Base-by-base conservation (phyloP, 1,140 invertebrate species). In the Monomorium pharaonis region DNA sequence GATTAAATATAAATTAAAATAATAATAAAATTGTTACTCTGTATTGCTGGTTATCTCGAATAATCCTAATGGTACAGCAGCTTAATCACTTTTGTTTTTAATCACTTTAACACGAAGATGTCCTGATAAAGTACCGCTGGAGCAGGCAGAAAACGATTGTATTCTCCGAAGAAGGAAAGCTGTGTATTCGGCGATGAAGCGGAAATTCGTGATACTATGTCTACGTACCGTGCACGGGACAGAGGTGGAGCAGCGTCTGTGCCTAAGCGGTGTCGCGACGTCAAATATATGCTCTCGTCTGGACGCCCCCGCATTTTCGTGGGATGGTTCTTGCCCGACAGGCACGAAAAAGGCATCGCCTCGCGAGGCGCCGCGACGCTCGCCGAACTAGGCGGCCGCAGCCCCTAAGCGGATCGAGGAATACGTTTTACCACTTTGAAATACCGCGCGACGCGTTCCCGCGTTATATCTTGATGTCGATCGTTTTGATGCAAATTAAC, bases 151-250 rank as follows among this genome's bases (percentile, higher is more conserved):
- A 80, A 83, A 69, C 78, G 14, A 74, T 60, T 9, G 51, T 44
- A 7, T 44, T n/a, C 18, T n/a, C 16, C 42, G 16, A 74, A 16
- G 18, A 21, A 3, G 18, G 14, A 33, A 16, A 44, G 9, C 24
- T 63, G 30, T 49, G 10, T 42, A 67, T 16, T 16, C 77, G 47
- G 51, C 18, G 16, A 3, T 81, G 21, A 12, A 47, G 37, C 24
- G 27, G 27, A 74, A 83, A 83, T 83, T 72, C 67, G 37, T 83
- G 67, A 56, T 70, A 30, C 65, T 70, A 42, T 58, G 67, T 90
- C 75, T 95, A 95, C 95, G 90, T 95, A 95, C 95, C 95, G 94
- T 95, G 94, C 94, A 95, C 95, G 94, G 94, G 94, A 95, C 94
- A 95, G 95, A 95, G 92, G 94, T 91, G 93, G 92, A 93, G 93